A percentile compares a stretch with the other conserved stretches of the same genome.
These are phyloP conservation scores for Epicampocera succincta DNA, from an alignment of 2,888 invertebrate species.

Conservation along the genomic window DNA sequence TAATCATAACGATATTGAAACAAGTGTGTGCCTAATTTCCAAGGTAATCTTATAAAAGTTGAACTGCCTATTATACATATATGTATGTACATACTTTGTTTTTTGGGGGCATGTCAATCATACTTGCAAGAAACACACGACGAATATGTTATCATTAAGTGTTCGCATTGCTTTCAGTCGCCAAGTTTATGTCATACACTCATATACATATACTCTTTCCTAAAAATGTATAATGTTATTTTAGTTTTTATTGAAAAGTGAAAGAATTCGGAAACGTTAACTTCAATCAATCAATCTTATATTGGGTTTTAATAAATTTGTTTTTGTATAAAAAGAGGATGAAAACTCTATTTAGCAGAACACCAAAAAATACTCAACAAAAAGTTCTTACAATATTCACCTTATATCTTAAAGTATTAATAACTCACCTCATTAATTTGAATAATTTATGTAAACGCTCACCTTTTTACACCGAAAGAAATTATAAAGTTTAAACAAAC, in stretches of 20 bases:
- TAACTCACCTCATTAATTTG: slow-evolving; percentile 6
- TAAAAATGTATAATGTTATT: neutral
- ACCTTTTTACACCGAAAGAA: slow-evolving; percentile 38
- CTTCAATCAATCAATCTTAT: neutral
- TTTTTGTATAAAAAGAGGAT: neutral
- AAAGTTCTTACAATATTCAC: slow-evolving; percentile 9
- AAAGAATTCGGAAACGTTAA: neutral
- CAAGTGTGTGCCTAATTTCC: slow-evolving; percentile 19
- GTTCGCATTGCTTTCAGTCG: neutral
- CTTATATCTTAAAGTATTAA: slow-evolving; percentile 5
- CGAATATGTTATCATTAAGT: neutral
- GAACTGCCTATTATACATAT: neutral
- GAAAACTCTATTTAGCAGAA: neutral
- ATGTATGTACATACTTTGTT: neutral
- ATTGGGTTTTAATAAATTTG: slow-evolving; percentile 1
- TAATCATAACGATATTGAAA: neutral
- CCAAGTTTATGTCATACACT: slow-evolving; percentile 31
- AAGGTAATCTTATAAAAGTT: neutral
- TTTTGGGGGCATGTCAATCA: slow-evolving; percentile 6
- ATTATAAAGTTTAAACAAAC: neutral
- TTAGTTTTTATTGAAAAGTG: neutral
- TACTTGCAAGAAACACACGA: slow-evolving; percentile 2
- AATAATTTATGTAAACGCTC: slow-evolving; percentile 8
- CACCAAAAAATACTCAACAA: neutral
- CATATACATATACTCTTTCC: slow-evolving; percentile 17